Percentiles rank a stretch among this genome's conserved stretches.
These are phyloP conservation scores for Ephialtes manifestator DNA, from an alignment of 2,888 invertebrate genomes.

Conservation along the genomic window DNA sequence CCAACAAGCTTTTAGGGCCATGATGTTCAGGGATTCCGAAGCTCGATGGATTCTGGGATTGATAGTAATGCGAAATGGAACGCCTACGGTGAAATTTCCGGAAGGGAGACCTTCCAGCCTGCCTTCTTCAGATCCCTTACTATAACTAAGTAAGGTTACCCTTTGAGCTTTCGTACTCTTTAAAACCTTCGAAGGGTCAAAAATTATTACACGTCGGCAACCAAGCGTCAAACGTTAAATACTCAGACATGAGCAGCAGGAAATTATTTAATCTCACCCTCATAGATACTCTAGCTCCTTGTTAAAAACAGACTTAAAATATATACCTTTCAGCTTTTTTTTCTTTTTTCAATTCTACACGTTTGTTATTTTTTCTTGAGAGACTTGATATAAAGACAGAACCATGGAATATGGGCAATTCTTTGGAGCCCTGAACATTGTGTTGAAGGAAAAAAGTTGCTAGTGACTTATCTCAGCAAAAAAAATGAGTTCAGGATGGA, in stretches of 20 bases:
- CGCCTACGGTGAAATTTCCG: slow-evolving; percentile 48
- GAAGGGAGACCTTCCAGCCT: slow-evolving; percentile 17
- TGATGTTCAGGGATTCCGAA: slow-evolving; percentile 13
- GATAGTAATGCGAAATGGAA: slow-evolving; percentile 65
- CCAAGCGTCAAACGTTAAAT: slow-evolving; percentile 15
- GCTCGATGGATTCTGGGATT: slow-evolving; percentile 56
- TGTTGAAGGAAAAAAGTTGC: slow-evolving; percentile 1
- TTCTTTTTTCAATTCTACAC: background rate
- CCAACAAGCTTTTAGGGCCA: slow-evolving; percentile 28
- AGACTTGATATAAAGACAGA: background rate
- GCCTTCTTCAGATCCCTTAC: background rate
- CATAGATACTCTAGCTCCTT: background rate
- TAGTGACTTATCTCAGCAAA: no score
- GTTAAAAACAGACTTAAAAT: background rate
- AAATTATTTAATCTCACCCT: background rate
- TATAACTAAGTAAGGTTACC: background rate
- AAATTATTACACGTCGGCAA: slow-evolving; percentile 27
- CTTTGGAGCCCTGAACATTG: background rate
- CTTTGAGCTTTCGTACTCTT: background rate
- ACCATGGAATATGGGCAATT: background rate
- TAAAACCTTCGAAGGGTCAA: slow-evolving; percentile 10
- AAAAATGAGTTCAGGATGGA: no score
- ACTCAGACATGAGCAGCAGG: slow-evolving; percentile 12
- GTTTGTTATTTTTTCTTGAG: background rate
- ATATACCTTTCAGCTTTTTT: background rate